Base-by-base conservation (phyloP, 1,140 invertebrate genomes). In the Megalopta genalis region DNA sequence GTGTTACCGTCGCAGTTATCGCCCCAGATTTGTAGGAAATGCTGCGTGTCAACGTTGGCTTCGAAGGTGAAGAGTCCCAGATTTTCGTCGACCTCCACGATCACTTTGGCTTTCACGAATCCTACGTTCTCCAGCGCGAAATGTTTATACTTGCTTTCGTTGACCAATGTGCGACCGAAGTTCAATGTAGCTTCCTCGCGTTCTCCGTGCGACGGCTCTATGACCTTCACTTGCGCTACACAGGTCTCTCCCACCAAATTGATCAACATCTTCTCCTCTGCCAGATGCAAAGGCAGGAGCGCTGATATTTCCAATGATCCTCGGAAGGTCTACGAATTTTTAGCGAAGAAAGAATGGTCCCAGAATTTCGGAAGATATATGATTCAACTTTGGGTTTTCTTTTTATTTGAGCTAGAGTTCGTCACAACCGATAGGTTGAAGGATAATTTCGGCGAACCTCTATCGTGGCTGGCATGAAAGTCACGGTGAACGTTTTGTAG, bases 221-320 rank as follows among this genome's bases (percentile, higher is more conserved):
- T 60, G 16, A 92, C 73, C 23, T 37, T 62, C n/a, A 91, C 75
- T 90, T 89, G 80, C n/a, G 91, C 90, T 14, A 91, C 80, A 42
- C 86, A 90, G 68, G 87, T 75, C 71, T 91, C 88, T 8, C 91
- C 91, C 21, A 74, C 21, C n/a, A 92, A 52, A 62, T 89, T 87
- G n/a, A 91, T 32, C 0, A 21, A 66, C 3, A 86, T 69, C 46
- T 82, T 81, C 23, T 87, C 77, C 1, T 46, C 64, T 14, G 78
- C 75, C 9, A 90, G 54, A 66, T 81, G 59, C 16, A 39, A 0
- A 14, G 90, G 88, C 25, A 88, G 62, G 57, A 86, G 67, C 3
- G 90, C 73, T 27, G 23, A 14, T 12, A 86, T 73, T 27, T 86
- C 85, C 21, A 92, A 64, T 4, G 39, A 32, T 25, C 72, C 86